Percentiles rank a stretch among this genome's conserved stretches.
Conservation (phyloP, 2,888 invertebrate species). For the Parnassius apollo region DNA sequence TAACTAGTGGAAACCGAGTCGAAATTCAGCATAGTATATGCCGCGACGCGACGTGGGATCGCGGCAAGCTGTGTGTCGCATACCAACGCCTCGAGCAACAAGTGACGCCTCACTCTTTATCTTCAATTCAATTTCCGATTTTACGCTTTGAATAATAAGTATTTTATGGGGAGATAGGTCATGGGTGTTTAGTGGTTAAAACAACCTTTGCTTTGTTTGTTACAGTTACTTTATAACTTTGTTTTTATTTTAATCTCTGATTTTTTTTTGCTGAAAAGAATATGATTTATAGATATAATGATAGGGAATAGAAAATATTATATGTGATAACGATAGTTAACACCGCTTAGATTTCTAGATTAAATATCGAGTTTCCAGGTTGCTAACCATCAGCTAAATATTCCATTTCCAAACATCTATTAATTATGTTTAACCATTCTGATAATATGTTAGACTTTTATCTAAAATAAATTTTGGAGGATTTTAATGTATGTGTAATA, state of each 20-base stretch:
- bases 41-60: slow-evolving; percentile 32
- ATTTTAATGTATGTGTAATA: too few relatives aligned
- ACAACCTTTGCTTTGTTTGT: background rate
- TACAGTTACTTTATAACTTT: background rate
- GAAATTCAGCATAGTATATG: slow-evolving; percentile 41
- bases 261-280: too few relatives aligned
- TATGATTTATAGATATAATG: too few relatives aligned
- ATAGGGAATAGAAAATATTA: too few relatives aligned
- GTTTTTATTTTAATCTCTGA: background rate
- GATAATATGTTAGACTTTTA: too few relatives aligned
- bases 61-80: slow-evolving; percentile 47
- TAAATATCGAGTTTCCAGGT: too few relatives aligned
- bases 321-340: too few relatives aligned
- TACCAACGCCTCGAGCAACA: slow-evolving; percentile 56
- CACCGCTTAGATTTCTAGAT: too few relatives aligned
- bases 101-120: slow-evolving; percentile 49
- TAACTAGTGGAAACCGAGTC: slow-evolving; percentile 34
- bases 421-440: too few relatives aligned
- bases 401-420: too few relatives aligned
- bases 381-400: too few relatives aligned
- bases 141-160: slow-evolving; percentile 29
- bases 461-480: too few relatives aligned
- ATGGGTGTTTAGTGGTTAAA: background rate
- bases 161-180: slow-evolving; percentile 2
- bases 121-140: slow-evolving; percentile 33